Conservation (phyloP, 2,888 invertebrate genomes). For the Muschampia plurimacula region DNA sequence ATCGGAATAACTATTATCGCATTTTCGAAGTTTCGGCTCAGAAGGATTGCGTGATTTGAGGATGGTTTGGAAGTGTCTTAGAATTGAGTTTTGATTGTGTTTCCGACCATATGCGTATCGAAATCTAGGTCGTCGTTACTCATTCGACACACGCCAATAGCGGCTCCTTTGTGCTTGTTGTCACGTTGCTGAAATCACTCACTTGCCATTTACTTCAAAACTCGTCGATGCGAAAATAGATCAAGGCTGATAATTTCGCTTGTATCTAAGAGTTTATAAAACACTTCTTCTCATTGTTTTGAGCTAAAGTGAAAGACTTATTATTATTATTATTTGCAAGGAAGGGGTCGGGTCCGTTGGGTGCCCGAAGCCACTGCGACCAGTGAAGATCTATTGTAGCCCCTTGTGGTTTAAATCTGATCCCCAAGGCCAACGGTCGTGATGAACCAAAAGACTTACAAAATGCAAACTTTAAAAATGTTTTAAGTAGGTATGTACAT, state of each 20-base stretch:
- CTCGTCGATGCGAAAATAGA: constrained; percentile 30
- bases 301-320: neutral
- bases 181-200: constrained; percentile 68
- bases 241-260: constrained; percentile 25
- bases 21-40: constrained; percentile 57
- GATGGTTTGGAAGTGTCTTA: constrained; percentile 72
- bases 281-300: neutral
- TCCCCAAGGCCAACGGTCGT: too few relatives aligned
- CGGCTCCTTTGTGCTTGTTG: constrained; percentile 58
- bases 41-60: constrained; percentile 62
- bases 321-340: too few relatives aligned
- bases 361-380: too few relatives aligned
- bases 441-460: neutral
- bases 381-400: too few relatives aligned
- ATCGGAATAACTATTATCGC: constrained; percentile 50
- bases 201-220: constrained; percentile 48
- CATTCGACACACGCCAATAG: constrained; percentile 68
- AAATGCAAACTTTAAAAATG: neutral
- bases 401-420: too few relatives aligned
- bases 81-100: constrained; percentile 78
- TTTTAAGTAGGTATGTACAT: neutral
- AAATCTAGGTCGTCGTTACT: constrained; percentile 67
- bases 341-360: too few relatives aligned
- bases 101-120: constrained; percentile 62
- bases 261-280: neutral